Conservation (phyloP, 2,888 invertebrate species). For the Lithophane leautieri region DNA sequence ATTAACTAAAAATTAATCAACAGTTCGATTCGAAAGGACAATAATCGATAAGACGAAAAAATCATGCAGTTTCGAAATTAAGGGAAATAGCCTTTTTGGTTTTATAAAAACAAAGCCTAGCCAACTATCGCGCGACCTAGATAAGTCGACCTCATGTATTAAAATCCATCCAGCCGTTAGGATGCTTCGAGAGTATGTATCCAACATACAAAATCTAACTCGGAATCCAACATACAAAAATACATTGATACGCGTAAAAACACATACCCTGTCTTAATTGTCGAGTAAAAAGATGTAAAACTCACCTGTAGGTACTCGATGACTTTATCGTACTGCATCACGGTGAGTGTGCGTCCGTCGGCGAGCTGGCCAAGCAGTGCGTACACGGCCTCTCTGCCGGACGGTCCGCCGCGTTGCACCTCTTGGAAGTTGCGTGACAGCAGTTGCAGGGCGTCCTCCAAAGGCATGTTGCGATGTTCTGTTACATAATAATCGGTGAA, state of each 20-base stretch:
- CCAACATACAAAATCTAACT: too few species aligned
- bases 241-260: background rate
- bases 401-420: slow-evolving; percentile 87
- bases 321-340: slow-evolving; percentile 94
- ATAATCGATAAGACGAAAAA: background rate
- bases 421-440: slow-evolving; percentile 93
- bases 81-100: background rate
- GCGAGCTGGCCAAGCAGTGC: slow-evolving; percentile 94
- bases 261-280: background rate
- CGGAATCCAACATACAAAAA: background rate
- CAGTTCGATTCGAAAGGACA: background rate
- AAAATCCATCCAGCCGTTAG: background rate
- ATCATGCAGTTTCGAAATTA: background rate
- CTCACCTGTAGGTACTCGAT: slow-evolving; percentile 89
- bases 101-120: background rate
- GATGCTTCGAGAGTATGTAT: background rate
- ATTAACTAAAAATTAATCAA: background rate
- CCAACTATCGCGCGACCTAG: background rate
- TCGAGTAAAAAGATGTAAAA: background rate
- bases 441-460: slow-evolving; percentile 96
- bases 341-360: slow-evolving; percentile 94
- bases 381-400: slow-evolving; percentile 92
- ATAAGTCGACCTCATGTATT: background rate
- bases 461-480: slow-evolving; percentile 99
- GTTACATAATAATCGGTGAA: too few species aligned